Base-by-base conservation (phyloP, 2,888 invertebrate genomes). In the Corythucha ciliata region DNA sequence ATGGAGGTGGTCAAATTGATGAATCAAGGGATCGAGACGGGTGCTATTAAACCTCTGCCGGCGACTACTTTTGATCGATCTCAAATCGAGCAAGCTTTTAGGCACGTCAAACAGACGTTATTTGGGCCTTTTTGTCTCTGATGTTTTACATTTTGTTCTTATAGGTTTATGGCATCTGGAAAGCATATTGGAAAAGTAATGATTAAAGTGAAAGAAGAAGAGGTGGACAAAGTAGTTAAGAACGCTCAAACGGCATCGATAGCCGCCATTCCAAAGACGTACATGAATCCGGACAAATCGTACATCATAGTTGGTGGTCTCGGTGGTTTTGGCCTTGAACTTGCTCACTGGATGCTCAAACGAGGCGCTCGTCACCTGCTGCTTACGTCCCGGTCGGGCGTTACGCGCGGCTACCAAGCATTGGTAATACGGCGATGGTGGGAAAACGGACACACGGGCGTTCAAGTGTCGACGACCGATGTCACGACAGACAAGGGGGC, bases 111-210 rank as follows among this genome's bases (percentile, higher is more conserved):
- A n/a, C n/a, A 64, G 69, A 70, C n/a, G n/a, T n/a, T n/a, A n/a
- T n/a, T n/a, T n/a, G n/a, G n/a, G n/a, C n/a, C n/a, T n/a, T n/a
- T n/a, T n/a, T n/a, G n/a, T n/a, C n/a, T 10, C n/a, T 29, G 10
- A 29, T 29, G 29, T 29, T n/a, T 10, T 29, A 29, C 29, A 29
- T 10, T n/a, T 37, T 26, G 27, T n/a, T n/a, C n/a, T 32, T 42
- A 1, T 44, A 56, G 57, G 58, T 91, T 77, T 71, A 96, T 97
- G 93, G 94, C 94, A n/a, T 83, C 89, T 6, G 96, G 96, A 56
- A 91, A 89, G 68, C 96, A 97, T 70, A 90, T 96, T 63, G 96
- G 96, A 61, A 97, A 97, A 75, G 94, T 96, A 44, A 68, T 94
- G 44, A 70, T 96, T 60, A 86, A 92, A 69, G 81, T 94, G 53